Conservation (phyloP, 2,113 vertebrate genomes). For the Salvator merianae region DNA sequence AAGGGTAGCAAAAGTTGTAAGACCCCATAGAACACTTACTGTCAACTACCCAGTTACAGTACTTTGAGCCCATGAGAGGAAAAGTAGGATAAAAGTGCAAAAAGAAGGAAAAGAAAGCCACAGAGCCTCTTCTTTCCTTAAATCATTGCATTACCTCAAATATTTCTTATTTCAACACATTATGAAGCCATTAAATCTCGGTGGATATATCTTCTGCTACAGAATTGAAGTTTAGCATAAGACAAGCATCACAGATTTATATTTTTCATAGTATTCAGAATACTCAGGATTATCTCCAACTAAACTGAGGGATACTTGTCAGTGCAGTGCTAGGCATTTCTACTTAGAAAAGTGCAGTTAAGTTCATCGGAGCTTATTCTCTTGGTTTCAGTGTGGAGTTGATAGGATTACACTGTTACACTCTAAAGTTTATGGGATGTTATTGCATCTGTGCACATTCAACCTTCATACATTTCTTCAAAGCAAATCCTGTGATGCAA, state of each 20-base stretch:
- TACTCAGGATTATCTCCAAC: too few relatives aligned
- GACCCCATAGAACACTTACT: background rate
- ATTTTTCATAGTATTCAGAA: background rate
- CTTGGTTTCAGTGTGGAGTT: too few relatives aligned
- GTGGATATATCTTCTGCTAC: background rate
- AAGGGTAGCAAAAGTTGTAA: background rate
- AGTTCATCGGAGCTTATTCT: background rate
- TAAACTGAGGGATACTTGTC: too few relatives aligned
- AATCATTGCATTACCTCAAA: background rate
- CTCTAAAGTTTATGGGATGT: background rate
- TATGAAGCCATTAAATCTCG: background rate
- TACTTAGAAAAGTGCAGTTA: background rate
- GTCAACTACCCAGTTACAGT: background rate
- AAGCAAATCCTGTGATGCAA: too few relatives aligned
- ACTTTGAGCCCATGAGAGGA: background rate
- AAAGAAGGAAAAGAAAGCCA: too few relatives aligned
- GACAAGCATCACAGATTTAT: background rate
- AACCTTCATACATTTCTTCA: too few relatives aligned
- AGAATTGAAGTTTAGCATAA: background rate
- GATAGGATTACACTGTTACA: background rate
- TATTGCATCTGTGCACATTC: background rate
- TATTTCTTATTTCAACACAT: background rate
- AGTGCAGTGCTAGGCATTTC: background rate
- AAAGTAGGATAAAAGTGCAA: too few relatives aligned
- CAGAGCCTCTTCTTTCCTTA: background rate